Base-by-base conservation (phyloP, 2,113 vertebrate genomes). In the Syrrhaptes paradoxus region DNA sequence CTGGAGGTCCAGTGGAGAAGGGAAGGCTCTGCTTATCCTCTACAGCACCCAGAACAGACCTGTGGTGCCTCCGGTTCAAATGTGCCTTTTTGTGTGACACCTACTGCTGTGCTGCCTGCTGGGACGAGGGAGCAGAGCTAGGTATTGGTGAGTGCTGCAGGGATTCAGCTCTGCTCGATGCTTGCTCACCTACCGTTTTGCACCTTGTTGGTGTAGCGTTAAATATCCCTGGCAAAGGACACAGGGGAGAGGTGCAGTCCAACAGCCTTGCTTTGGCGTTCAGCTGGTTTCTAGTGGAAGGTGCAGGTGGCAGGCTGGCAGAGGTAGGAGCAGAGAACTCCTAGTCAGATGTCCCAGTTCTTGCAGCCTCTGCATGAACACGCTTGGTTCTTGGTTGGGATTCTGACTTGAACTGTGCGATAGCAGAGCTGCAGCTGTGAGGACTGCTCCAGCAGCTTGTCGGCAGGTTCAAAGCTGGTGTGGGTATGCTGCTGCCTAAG, bases 101-200 rank as follows among this genome's bases (percentile, higher is more conserved):
- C 43, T 77, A 11, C 3, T 74, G 31, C 22, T 51, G 48, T 34
- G 26, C 71, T 82, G 38, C 21, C 29, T 85, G 19, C 48, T 68
- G 48, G 52, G 34, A 25, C 15, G 51, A 22, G 43, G 24, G 20
- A 49, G 26, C 32, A 38, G 52, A 75, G 34, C 36, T 25, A 28
- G 20, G 2, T 16, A 8, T 62, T 73, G 1, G 0, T 22, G 29
- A 62, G 45, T 52, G 38, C 31, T 2, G 1, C 17, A 18, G 36
- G 41, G 65, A 67, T 51, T 58, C 14, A 57, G 52, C 25, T 86
- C 32, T 74, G 75, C 62, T 15, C 0, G 1, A 1, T 85, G 24
- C 36, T 51, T n/a, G 29, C 24, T 93, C 9, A 13, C 51, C 46
- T 71, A 0, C 59, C 3, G 4, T 51, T 86, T 34, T 70, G 68